Percentiles rank a stretch among this genome's conserved stretches.
Conservation (phyloP, 2,888 invertebrate genomes). For the Campaea margaritaria region DNA sequence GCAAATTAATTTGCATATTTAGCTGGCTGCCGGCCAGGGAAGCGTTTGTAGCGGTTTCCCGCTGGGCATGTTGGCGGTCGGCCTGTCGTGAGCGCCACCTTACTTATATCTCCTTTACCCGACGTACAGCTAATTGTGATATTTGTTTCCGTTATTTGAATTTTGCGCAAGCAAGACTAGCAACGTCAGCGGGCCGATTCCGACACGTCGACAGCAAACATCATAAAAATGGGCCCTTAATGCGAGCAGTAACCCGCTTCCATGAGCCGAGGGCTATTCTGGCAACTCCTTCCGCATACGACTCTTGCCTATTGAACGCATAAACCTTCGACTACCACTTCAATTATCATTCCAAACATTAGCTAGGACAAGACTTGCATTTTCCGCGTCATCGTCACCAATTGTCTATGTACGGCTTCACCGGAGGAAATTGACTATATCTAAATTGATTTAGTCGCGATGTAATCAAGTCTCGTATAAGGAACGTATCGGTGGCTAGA, state of each 20-base stretch:
- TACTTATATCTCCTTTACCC: constrained; percentile 37
- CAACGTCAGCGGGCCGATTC: background rate
- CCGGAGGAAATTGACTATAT: constrained; percentile 8
- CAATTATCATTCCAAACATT: constrained; percentile 1
- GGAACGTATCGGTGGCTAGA: constrained; percentile 53
- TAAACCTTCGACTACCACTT: constrained; percentile 3
- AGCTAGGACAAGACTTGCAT: background rate
- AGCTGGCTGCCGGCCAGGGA: constrained; percentile 67
- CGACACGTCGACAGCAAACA: constrained; percentile 5
- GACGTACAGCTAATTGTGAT: constrained; percentile 18
- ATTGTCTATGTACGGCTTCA: background rate
- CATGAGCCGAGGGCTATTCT: constrained; percentile 3
- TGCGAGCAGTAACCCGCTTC: constrained; percentile 30
- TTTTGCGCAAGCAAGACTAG: background rate
- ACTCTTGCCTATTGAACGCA: constrained; percentile 4
- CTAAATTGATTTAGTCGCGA: constrained; percentile 26
- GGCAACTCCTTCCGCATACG: constrained; percentile 29
- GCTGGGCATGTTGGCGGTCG: constrained; percentile 37
- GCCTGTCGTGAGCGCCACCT: constrained; percentile 53
- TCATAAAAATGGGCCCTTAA: constrained; percentile 27
- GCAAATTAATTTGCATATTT: constrained; percentile 77
- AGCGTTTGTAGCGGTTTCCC: constrained; percentile 55
- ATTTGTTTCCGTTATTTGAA: constrained; percentile 2
- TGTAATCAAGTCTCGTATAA: constrained; percentile 47
- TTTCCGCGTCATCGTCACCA: background rate